These are phyloP conservation scores for Formica selysi DNA, from an alignment of 1,140 invertebrate species.

Conservation along the genomic window DNA sequence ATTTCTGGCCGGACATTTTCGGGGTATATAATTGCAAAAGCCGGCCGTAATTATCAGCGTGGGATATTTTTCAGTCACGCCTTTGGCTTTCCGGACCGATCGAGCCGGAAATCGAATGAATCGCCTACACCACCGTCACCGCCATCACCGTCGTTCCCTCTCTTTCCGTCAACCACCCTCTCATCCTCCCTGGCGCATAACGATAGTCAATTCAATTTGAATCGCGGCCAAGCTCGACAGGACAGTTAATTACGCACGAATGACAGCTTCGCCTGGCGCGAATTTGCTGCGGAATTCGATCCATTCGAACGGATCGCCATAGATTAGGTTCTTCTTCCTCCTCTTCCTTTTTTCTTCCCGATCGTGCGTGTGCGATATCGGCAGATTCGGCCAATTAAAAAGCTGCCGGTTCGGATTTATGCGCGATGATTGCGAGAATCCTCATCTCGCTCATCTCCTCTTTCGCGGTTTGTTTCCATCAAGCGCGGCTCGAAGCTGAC, in stretches of 20 bases:
- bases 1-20: conserved; percentile 64
- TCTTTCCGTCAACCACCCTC: background rate
- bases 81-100: conserved; percentile 57
- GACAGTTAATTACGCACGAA: conserved; percentile 80
- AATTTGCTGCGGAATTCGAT: conserved; percentile 67
- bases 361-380: conserved; percentile 22
- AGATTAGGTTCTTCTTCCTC: conserved; percentile 62
- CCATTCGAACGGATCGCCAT: conserved; percentile 63
- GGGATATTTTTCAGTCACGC: conserved; percentile 73
- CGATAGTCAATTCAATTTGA: conserved; percentile 81
- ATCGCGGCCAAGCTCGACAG: conserved; percentile 78
- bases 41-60: conserved; percentile 69
- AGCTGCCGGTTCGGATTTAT: conserved; percentile 16
- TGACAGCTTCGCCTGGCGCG: conserved; percentile 70
- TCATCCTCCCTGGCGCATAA: conserved; percentile 70
- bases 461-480: conserved; percentile 17
- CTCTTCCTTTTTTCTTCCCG: conserved; percentile 10
- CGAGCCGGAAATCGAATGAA: conserved; percentile 76
- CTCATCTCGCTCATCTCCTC: conserved; percentile 39
- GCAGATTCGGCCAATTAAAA: conserved; percentile 36
- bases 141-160: background rate
- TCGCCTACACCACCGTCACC: conserved; percentile 62
- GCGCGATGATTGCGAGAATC: background rate
- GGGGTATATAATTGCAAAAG: conserved; percentile 57
- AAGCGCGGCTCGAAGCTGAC: conserved; percentile 37